Base-by-base conservation (phyloP, 2,888 invertebrate species). In the Scaptomyza polygonia region DNA sequence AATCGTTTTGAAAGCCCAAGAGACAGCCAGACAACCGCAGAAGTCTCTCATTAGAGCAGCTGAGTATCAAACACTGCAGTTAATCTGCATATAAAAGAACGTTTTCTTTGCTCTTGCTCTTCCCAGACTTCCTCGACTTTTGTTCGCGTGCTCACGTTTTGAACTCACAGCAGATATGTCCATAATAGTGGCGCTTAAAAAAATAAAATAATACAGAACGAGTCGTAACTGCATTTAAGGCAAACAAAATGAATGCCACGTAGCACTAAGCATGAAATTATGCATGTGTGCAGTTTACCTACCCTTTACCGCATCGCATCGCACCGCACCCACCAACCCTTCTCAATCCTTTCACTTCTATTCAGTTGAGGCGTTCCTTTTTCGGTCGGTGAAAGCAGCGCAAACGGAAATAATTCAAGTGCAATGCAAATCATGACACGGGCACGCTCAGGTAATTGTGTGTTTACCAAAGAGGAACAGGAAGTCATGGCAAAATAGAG, bases 321-420 rank as follows among this genome's bases (percentile, higher is more conserved):
- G n/a, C n/a, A n/a, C n/a, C n/a, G n/a, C n/a, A n/a, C 12, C 9
- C 9, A 18, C 43, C 12, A 4, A 2, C 47, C 34, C 40, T 34
- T 47, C 34, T 16, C 29, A 27, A 18, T 21, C 8, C 11, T 0
- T 12, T 30, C 3, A 25, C 48, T 27, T 8, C 16, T 14, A 14
- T 56, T 21, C 36, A 51, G 43, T 45, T 39, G 14, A 40, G 48
- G 51, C 34, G n/a, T 34, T 7, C 36, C 14, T 36, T 14, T 36
- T 36, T 14, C n/a, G 14, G 52, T 52, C 49, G 43, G 51, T 63
- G 55, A 65, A 61, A 49, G 66, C 62, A 80, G 59, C 70, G 85
- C 72, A 68, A 82, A 70, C 87, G 81, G 87, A 82, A 86, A 82
- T 82, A 85, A 85, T 82, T 82, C 82, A 79, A 87, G 82, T 85